These are phyloP conservation scores for Galago senegalensis DNA, from an alignment of 2,797 vertebrate species.

Conservation along the genomic window DNA sequence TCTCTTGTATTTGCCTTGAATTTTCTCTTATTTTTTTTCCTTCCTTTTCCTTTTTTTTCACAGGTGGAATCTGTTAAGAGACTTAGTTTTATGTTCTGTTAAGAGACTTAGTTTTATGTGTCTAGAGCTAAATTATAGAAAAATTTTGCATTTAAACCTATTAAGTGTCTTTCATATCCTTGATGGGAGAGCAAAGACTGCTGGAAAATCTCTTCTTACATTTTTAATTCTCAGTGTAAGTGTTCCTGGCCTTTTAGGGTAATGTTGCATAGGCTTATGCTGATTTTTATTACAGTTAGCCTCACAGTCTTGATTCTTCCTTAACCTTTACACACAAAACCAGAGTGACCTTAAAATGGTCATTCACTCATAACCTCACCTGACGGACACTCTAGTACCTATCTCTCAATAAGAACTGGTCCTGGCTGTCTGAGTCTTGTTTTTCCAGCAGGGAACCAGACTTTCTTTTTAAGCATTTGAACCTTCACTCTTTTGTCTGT, in stretches of 20 bases:
- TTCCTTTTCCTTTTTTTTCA: neutral
- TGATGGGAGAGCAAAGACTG: slow-evolving; percentile 2
- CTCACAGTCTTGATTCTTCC: neutral
- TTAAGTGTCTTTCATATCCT: neutral
- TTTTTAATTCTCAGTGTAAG: neutral
- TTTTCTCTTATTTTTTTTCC: neutral
- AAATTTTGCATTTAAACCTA: slow-evolving; percentile 12
- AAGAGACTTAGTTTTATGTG: neutral
- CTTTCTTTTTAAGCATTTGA: neutral
- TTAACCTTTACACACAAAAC: neutral
- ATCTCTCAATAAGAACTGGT: neutral
- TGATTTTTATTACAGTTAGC: neutral
- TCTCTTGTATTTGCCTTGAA: neutral
- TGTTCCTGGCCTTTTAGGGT: neutral
- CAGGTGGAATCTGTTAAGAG: neutral
- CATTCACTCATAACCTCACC: neutral
- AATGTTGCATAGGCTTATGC: neutral
- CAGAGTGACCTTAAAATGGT: neutral
- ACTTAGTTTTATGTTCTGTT: neutral
- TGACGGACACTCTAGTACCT: rapidly evolving
- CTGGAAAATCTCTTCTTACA: neutral
- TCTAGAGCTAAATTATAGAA: neutral
- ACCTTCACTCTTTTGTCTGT: neutral
- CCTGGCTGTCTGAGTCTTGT: neutral
- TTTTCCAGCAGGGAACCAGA: neutral